Evolutionary conservation across 2,888 invertebrate genomes (phyloP).

Genomic region (Hydrotaea diabolus): DNA sequence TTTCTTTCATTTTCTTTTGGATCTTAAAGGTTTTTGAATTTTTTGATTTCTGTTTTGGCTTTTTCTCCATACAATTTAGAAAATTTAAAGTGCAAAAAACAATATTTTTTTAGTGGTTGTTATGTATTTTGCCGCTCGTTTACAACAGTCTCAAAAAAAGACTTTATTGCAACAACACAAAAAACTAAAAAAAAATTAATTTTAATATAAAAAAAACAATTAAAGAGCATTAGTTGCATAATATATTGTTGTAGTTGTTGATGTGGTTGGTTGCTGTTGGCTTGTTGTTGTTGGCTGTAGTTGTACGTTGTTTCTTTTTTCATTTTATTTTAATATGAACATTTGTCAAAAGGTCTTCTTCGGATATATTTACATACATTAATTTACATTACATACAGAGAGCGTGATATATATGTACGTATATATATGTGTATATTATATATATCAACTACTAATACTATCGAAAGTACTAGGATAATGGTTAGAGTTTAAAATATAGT

Average conservation of each 20-base stretch:
- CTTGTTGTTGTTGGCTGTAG: slow-evolving; percentile 47
- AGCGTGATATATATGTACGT: too few species aligned
- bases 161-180: too few species aligned
- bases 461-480: too few species aligned
- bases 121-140: not conserved
- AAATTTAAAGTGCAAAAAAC: slow-evolving; percentile 49
- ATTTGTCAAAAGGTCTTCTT: too few species aligned
- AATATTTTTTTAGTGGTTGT: slow-evolving; percentile 24
- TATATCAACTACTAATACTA: too few species aligned
- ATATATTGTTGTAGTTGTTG: slow-evolving; percentile 50
- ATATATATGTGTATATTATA: too few species aligned
- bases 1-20: slow-evolving; percentile 8
- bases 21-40: slow-evolving; percentile 64
- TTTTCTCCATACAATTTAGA: too few species aligned
- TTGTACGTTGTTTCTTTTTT: slow-evolving; percentile 23
- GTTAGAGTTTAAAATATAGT: too few species aligned
- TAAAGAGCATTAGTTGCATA: slow-evolving; percentile 9
- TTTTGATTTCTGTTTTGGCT: slow-evolving; percentile 56
- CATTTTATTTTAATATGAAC: too few species aligned
- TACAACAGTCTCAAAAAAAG: too few species aligned
- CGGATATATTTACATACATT: too few species aligned
- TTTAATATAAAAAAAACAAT: slow-evolving; percentile 33
- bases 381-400: not conserved
- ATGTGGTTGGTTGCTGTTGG: slow-evolving; percentile 49
- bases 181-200: not conserved